These are phyloP conservation scores for Drosophila kambysellisi DNA, from an alignment of 2,888 invertebrate genomes.

Conservation along the genomic window DNA sequence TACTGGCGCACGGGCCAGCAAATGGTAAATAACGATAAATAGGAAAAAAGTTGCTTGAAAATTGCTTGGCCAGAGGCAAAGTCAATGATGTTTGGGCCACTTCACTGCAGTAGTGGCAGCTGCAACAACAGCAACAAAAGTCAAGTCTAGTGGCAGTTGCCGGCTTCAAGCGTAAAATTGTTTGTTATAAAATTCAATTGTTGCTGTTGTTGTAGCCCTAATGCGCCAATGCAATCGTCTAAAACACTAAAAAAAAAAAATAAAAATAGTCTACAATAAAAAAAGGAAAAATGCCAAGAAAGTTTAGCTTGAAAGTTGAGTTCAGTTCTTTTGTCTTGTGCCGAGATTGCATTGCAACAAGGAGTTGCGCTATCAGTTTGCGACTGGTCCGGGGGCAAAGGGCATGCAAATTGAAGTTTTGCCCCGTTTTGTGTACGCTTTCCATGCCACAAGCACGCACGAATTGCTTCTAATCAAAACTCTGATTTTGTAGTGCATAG, in stretches of 20 bases:
- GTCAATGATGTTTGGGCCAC: conserved; percentile 72
- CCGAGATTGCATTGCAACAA: conserved; percentile 47
- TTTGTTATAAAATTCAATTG: conserved; percentile 80
- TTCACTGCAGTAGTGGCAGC: conserved; percentile 57
- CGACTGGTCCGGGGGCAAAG: neutral
- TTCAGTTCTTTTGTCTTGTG: conserved; percentile 43
- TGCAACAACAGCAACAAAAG: conserved; percentile 51
- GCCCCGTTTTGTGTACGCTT: neutral
- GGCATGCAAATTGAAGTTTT: conserved; percentile 27
- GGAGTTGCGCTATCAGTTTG: conserved; percentile 47
- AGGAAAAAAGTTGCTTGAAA: conserved; percentile 64
- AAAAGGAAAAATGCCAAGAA: conserved; percentile 48
- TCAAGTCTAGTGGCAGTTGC: conserved; percentile 54
- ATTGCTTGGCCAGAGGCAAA: conserved; percentile 74
- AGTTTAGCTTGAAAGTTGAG: conserved; percentile 54
- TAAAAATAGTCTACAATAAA: neutral
- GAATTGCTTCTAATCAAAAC: neutral
- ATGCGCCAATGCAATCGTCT: conserved; percentile 68
- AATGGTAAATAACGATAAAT: conserved; percentile 78
- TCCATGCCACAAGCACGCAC: conserved; percentile 4
- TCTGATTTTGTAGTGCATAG: neutral
- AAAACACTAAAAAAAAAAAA: conserved; percentile 21
- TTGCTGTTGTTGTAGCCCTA: conserved; percentile 28
- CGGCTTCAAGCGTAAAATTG: conserved; percentile 79
- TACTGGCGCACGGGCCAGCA: conserved; percentile 26